Conservation (phyloP, 2,113 vertebrate species). For the Poeciliopsis retropinna region DNA sequence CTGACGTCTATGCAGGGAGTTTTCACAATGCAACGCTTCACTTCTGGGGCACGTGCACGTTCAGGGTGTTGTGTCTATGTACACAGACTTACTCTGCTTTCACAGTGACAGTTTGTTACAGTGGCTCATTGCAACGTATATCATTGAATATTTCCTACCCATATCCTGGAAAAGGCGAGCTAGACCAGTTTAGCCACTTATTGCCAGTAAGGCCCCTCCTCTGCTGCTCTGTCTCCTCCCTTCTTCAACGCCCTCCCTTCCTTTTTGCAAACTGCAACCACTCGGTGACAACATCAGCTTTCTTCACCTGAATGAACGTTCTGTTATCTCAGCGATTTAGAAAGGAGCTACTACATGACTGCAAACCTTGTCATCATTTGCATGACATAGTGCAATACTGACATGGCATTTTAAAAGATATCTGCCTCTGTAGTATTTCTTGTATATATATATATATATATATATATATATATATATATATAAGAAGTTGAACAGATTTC, state of each 20-base stretch:
- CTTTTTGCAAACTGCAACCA: conserved; percentile 8
- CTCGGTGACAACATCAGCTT: neutral
- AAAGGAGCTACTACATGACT: neutral
- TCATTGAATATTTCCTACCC: conserved; percentile 52
- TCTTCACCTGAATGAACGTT: conserved; percentile 24
- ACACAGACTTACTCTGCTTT: neutral
- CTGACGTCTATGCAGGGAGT: neutral
- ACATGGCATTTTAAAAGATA: neutral
- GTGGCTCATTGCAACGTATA: neutral
- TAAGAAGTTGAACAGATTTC: neutral
- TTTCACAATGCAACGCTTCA: neutral
- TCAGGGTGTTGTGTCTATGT: neutral
- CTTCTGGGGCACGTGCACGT: neutral
- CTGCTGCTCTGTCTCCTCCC: conserved; percentile 54
- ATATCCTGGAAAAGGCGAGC: conserved; percentile 67
- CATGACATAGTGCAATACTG: neutral
- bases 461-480: too few species aligned
- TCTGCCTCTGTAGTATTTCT: neutral
- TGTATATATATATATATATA: too few species aligned
- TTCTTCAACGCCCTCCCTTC: neutral
- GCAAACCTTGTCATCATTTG: neutral
- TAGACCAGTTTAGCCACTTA: conserved; percentile 68
- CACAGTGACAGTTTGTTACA: neutral
- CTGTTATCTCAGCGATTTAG: conserved; percentile 10
- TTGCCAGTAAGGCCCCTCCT: conserved; percentile 76